Evolutionary conservation across 2,888 invertebrate genomes (phyloP), one percentile per base, ranked within the genome.

Genomic region (Odontothrips loti): DNA sequence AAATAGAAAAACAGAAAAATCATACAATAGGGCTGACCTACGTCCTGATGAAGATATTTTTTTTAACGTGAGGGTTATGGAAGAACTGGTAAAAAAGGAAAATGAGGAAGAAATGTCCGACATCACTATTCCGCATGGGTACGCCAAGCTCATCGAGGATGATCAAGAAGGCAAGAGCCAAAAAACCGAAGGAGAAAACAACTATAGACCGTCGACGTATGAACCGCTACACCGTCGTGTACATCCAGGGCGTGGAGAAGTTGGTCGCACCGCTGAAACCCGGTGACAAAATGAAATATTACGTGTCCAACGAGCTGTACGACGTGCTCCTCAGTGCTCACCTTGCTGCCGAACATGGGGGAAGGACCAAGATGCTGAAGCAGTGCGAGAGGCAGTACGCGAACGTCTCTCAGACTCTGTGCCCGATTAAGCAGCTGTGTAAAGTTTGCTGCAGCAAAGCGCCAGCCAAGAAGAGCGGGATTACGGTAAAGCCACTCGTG

Each of bases 401-500:
- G 4, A 63, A 63, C 48, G 48, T 48, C 10, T 48, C 48, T 12
- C 48, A 48, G 12, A 12, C 12, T 12, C 48, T 48, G 48, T 63
- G 58, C 20, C 58, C 20, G 15, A 20, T 63, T 20, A 63, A 63
- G 58, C 58, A 20, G 15, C 20, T 63, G 58, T 63, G 58, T 20
- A 20, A 20, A 6, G 11, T 63, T 4, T 63, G 58, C 58, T 17
- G 15, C 58, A 63, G 15, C 15, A 63, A 63, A 20, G 20, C 20
- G 15, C 58, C 58, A 63, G 58, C 15, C 6, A 63, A 63, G 58
- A 63, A 63, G 58, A 11, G 58, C 4, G 15, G 58, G 15, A 63
- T 63, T 15, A 20, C 20, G 20, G 58, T 63, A 20, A 63, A 84
- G 81, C 83, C 84, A 15, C 83, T 84, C 79, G 27, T 83, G 15